Base-by-base conservation (phyloP, 2,888 invertebrate species). In the Argyresthia albistria region DNA sequence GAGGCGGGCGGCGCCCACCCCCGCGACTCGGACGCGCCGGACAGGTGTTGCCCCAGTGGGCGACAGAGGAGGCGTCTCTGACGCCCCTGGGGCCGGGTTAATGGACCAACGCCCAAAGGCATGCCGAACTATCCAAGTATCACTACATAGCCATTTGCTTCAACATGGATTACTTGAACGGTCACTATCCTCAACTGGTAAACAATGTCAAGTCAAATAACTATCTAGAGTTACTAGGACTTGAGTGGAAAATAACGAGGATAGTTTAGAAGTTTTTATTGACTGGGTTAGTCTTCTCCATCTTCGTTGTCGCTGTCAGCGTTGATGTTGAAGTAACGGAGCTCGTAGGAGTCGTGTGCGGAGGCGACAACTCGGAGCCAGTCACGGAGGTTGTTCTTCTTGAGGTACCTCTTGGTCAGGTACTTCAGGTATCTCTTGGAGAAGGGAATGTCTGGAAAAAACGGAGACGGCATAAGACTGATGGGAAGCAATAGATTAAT, bases 341-440 rank as follows among this genome's bases (percentile, higher is more conserved):
- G 92, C 88, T 99, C 99, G 63, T 99, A 99, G 0, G 96, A 93
- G 69, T 99, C 98, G 77, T 98, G 98, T 56, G 93, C 93, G 59
- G 95, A 94, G 11, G 99, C 97, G n/a, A 99, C 99, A 57, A 99
- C 99, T 72, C 99, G 91, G 68, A 99, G 92, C 98, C 99, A 99
- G 88, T 99, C 99, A 69, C 99, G 92, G 58, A 99, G 92, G 77
- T 97, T 97, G 89, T 99, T 97, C 91, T 99, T 99, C 92, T 99
- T 99, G 86, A 99, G 91, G 89, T 99, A 99, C 81, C 98, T 97
- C 90, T 99, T 99, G 1, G 99, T 99, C 84, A 99, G 91, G 88
- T 99, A 99, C 88, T 99, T 99, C 61, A 99, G 91, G 79, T 99
- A 99, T 88, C 98, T 90, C 86, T 93, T 93, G 55, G 93, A 92